Conservation (phyloP, 1,140 invertebrate species). For the Penaeus chinensis region DNA sequence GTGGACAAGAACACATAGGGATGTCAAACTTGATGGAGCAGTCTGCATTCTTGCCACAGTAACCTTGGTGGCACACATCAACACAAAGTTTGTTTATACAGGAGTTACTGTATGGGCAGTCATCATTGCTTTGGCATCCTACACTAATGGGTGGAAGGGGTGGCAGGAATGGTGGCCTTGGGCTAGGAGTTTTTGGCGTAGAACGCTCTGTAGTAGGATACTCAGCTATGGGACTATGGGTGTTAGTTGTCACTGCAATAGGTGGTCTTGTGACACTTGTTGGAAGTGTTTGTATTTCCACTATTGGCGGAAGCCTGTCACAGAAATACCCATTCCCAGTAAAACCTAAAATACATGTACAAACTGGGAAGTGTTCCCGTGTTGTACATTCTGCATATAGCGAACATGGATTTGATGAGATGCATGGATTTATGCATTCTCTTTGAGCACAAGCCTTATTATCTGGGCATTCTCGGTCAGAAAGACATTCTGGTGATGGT, state of each 20-base stretch:
- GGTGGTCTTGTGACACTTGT: background rate
- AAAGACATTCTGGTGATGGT: slow-evolving; percentile 77
- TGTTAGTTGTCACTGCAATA: slow-evolving; percentile 12
- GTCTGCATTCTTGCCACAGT: slow-evolving; percentile 74
- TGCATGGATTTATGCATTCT: slow-evolving; percentile 79
- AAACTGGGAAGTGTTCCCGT: slow-evolving; percentile 65
- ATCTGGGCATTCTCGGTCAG: slow-evolving; percentile 81
- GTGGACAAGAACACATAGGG: slow-evolving; percentile 73
- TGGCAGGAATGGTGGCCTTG: slow-evolving; percentile 31
- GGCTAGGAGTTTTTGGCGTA: slow-evolving; percentile 18
- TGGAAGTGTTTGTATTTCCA: slow-evolving; percentile 77
- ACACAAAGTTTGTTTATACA: slow-evolving; percentile 79
- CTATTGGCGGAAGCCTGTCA: slow-evolving; percentile 65
- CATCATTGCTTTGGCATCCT: slow-evolving; percentile 77
- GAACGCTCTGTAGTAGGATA: slow-evolving; percentile 32
- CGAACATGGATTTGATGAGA: slow-evolving; percentile 62
- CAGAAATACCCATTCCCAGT: slow-evolving; percentile 65
- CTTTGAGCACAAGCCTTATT: slow-evolving; percentile 75
- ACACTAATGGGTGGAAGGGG: slow-evolving; percentile 69
- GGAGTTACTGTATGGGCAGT: slow-evolving; percentile 79
- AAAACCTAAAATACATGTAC: slow-evolving; percentile 66
- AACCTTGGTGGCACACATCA: slow-evolving; percentile 78
- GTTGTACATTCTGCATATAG: slow-evolving; percentile 65
- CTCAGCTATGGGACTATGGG: slow-evolving; percentile 36
- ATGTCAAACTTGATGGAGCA: slow-evolving; percentile 66